Base-by-base conservation (phyloP, 1,140 invertebrate genomes). In the Archivesica marissinica region DNA sequence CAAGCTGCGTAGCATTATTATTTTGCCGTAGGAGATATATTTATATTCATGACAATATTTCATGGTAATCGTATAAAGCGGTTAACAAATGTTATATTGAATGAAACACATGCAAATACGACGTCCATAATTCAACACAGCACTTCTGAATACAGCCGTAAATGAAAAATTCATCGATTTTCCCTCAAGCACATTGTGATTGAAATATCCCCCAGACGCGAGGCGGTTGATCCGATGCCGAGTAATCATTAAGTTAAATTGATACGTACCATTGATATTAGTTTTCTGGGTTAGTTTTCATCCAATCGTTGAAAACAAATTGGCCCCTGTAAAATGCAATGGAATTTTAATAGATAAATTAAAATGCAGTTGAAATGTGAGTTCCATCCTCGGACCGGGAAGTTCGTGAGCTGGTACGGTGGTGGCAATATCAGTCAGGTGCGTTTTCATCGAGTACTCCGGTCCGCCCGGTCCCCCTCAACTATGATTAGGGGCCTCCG, bases 41-140 rank as follows among this genome's bases (percentile, higher is more conserved):
- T 66, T 1, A 66, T 66, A 66, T 66, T 66, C 61, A 66, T 38
- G 61, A 15, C 61, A 38, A 20, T 66, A 38, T 66, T 9, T 38
- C 61, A 20, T 66, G 2, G 61, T 38, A 20, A 66, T 66, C 28
- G 9, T 33, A 66, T 66, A 66, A 13, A 35, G 28, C 28, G 61
- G 20, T n/a, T 52, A 52, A 52, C 50, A 52, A 52, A 52, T 52
- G 50, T 23, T n/a, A 52, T 52, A 52, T 52, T 52, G 17, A 52
- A 52, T 7, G 50, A 52, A 52, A 7, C 50, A 52, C 50, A 52
- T 52, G 50, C 50, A 52, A 52, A 52, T 52, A 20, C 50, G 25
- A 52, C 50, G 50, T 20, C 50, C 23, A 52, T 52, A 52, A 52
- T 52, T 52, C 50, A 52, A 52, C 17, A 23, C 50, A n/a, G 17